These are phyloP conservation scores for Euura lappo DNA, from an alignment of 1,140 invertebrate genomes.

Conservation along the genomic window DNA sequence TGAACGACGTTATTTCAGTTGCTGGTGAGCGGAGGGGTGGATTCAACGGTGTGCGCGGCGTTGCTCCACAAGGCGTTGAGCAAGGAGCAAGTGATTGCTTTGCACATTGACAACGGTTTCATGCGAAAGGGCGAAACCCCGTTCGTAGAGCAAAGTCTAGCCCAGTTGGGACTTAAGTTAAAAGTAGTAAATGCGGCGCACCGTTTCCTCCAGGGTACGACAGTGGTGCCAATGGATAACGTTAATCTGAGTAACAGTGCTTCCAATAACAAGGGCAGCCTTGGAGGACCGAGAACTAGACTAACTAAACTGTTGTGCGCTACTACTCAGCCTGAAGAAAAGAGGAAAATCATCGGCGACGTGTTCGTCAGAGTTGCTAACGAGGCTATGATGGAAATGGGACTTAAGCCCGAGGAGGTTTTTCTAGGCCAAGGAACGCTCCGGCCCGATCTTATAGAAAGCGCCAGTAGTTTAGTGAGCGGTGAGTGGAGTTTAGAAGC, in stretches of 20 bases:
- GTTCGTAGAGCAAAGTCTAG: constrained; percentile 85
- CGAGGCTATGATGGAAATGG: constrained; percentile 81
- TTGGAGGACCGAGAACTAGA: constrained; percentile 65
- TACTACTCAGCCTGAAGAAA: constrained; percentile 92
- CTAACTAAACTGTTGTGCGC: constrained; percentile 89
- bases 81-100: constrained; percentile 91
- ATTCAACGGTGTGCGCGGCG: constrained; percentile 97
- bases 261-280: constrained; percentile 56
- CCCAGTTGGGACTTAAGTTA: constrained; percentile 85
- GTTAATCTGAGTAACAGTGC: constrained; percentile 60
- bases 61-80: constrained; percentile 88
- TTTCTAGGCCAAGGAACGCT: constrained; percentile 90
- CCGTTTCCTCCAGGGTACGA: constrained; percentile 81
- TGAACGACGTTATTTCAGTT: constrained; percentile 65
- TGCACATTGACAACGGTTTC: constrained; percentile 99
- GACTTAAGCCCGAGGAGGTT: constrained; percentile 85
- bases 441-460: constrained; percentile 97
- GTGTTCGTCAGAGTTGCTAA: constrained; percentile 93
- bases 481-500: constrained; percentile 51
- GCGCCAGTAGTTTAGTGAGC: constrained; percentile 87
- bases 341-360: constrained; percentile 98
- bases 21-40: constrained; percentile 95
- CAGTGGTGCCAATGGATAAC: constrained; percentile 72
- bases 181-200: constrained; percentile 79
- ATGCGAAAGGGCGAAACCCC: constrained; percentile 96